A percentile compares a stretch with the other conserved stretches of the same genome.
Conservation (phyloP, 2,797 vertebrate species). For the Anabacerthia variegaticeps region DNA sequence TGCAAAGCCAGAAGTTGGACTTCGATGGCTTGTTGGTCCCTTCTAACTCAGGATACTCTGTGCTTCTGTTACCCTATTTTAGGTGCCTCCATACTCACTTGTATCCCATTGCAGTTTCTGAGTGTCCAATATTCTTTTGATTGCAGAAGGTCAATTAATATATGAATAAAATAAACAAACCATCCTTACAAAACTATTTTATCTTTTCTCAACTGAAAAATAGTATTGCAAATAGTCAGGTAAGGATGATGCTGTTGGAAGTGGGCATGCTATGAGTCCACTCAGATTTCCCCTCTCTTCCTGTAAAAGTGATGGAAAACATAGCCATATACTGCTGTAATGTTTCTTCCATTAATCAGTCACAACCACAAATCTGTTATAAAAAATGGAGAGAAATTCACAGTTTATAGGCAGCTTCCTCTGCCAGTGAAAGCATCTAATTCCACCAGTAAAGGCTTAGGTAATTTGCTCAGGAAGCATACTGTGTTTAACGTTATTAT, state of each 20-base stretch:
- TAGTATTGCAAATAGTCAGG: not conserved
- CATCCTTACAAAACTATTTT: not conserved
- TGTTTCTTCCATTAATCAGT: not conserved
- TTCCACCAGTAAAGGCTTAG: not conserved
- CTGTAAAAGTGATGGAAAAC: not conserved
- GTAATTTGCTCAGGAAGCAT: not conserved
- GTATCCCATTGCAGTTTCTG: not conserved
- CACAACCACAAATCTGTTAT: not conserved
- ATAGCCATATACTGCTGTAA: not conserved
- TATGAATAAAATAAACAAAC: not conserved
- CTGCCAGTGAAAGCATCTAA: not conserved
- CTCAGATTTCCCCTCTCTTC: not conserved
- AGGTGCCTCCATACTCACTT: not conserved
- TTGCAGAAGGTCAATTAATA: not conserved
- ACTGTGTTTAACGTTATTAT: not conserved
- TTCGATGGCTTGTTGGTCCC: not conserved
- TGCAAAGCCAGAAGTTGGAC: not conserved
- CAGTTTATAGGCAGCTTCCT: not conserved
- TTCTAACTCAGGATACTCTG: not conserved
- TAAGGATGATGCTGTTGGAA: not conserved
- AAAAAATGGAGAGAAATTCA: not conserved
- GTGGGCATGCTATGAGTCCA: not conserved
- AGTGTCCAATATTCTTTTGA: not conserved
- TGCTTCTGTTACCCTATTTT: not conserved
- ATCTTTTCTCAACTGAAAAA: not conserved